Evolutionary conservation across 2,888 invertebrate species (phyloP), one percentile per base, ranked within the genome.

Genomic region (Pimpla rufipes): DNA sequence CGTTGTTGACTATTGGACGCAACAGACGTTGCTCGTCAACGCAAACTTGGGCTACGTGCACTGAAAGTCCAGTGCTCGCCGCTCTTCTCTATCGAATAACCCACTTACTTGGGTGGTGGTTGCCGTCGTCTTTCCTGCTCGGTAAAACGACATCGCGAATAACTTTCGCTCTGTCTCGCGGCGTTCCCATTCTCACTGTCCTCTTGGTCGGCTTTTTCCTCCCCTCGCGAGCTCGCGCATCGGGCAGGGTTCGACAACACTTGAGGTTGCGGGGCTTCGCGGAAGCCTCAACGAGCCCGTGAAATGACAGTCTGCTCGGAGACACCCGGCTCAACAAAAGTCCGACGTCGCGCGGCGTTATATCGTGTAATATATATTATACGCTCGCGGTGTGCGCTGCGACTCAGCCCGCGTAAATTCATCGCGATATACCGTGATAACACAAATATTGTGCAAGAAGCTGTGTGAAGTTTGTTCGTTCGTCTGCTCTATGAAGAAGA

Each of bases 231-330:
- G 74, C 62, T 8, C n/a, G 68, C 50, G 23, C 52, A 76, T 21
- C 67, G 64, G 23, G 62, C 70, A 75, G 88, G 87, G 91, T 90
- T 91, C 92, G 91, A 91, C 91, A 91, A 91, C 92, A 90, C 89
- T 87, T 77, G 87, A 82, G 79, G 85, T 90, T 89, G 86, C 84
- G 79, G 79, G 92, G 90, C 87, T 92, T 92, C 81, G 77, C 85
- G 91, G 92, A 92, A 91, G 91, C 92, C 87, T 87, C 88, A 85
- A 79, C 86, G 84, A 88, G 88, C 86, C 87, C 85, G 79, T 73
- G 82, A 85, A 89, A 88, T 88, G 89, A 88, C 90, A 91, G 91
- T 90, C 88, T 86, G 85, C 85, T 77, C 83, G 81, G 86, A 86
- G 85, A 86, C 87, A 85, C 88, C 85, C 70, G 68, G 64, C 70